Evolutionary conservation across 2,888 invertebrate genomes (phyloP).

Genomic region (Melangyna quadrimaculata): DNA sequence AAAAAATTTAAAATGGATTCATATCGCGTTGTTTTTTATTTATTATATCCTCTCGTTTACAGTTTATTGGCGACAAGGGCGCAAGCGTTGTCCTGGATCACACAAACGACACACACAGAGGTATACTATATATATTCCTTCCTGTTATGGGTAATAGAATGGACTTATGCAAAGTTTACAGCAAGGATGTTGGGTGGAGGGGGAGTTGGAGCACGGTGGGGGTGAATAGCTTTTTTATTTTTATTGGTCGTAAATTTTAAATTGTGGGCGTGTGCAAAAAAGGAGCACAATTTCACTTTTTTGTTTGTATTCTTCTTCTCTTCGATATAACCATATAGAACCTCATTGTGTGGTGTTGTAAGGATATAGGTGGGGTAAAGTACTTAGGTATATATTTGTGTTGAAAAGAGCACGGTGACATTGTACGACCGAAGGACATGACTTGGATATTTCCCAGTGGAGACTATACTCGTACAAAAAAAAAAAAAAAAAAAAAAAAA

Average conservation of each 20-base stretch:
- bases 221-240: constrained; percentile 74
- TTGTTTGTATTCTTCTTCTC: not conserved
- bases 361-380: not conserved
- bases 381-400: not conserved
- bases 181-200: constrained; percentile 20
- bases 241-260: constrained; percentile 79
- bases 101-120: constrained; percentile 31
- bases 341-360: not conserved
- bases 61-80: constrained; percentile 67
- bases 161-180: constrained; percentile 73
- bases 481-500: constrained; percentile 11
- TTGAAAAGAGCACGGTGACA: constrained; percentile 33
- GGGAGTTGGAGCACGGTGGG: not conserved
- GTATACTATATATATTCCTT: not conserved
- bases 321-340: not conserved
- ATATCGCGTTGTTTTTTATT: constrained; percentile 29
- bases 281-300: constrained; percentile 37
- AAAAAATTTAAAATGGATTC: constrained; percentile 69
- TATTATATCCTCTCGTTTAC: constrained; percentile 35
- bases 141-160: constrained; percentile 62
- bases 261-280: constrained; percentile 77
- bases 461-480: constrained; percentile 12
- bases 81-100: constrained; percentile 65
- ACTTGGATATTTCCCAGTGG: constrained; percentile 24
- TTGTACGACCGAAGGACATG: constrained; percentile 6